Evolutionary conservation across 2,113 vertebrate genomes (phyloP).

Genomic region (Sula dactylatra): DNA sequence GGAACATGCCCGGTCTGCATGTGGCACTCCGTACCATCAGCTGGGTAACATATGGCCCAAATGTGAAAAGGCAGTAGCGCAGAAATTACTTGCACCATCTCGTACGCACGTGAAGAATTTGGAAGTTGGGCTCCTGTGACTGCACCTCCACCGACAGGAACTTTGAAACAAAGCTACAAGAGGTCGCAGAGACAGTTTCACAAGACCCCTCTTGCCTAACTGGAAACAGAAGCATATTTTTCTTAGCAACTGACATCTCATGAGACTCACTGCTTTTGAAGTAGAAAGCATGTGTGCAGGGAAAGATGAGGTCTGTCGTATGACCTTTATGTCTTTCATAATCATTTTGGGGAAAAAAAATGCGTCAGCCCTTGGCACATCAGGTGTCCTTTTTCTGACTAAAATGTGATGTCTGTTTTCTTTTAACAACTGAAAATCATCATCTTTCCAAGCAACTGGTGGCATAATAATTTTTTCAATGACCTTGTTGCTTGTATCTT

Average conservation of each 20-base stretch:
- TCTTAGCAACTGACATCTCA: constrained; percentile 24
- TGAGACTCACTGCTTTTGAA: background rate
- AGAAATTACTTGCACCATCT: background rate
- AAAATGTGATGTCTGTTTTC: background rate
- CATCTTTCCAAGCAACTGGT: background rate
- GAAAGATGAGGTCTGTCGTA: background rate
- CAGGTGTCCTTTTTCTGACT: constrained; percentile 7
- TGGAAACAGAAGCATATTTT: constrained; percentile 19
- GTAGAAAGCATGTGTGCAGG: constrained; percentile 6
- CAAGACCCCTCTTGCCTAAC: background rate
- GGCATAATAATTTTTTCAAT: background rate
- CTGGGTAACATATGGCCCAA: background rate
- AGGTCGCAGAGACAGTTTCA: background rate
- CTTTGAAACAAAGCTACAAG: background rate
- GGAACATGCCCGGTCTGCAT: background rate
- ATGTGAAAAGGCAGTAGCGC: background rate
- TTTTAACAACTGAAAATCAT: background rate
- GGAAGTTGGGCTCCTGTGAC: background rate
- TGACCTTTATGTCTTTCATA: constrained; percentile 16
- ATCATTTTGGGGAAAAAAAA: background rate
- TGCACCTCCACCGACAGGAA: background rate
- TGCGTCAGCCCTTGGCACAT: background rate
- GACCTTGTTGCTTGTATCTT: background rate
- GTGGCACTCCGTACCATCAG: background rate
- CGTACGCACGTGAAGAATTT: background rate